These are phyloP conservation scores for Lasioglossum zephyrum DNA, from an alignment of 2,888 invertebrate genomes.

Conservation along the genomic window DNA sequence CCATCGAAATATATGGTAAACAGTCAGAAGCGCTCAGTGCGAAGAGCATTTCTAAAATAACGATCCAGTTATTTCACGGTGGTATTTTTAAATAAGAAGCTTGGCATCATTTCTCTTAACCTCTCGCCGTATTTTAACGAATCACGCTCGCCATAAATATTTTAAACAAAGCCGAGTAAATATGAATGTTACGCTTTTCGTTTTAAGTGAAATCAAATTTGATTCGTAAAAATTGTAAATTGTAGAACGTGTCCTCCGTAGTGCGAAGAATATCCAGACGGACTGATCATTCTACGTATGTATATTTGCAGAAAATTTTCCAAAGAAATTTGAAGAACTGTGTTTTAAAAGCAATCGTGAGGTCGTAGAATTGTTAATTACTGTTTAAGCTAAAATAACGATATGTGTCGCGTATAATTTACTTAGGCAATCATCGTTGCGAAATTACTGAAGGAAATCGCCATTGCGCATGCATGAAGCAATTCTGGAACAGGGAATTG, in stretches of 20 bases:
- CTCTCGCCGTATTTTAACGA: too few relatives aligned
- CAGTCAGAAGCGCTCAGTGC: too few relatives aligned
- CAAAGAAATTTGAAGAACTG: not conserved
- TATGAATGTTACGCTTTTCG: too few relatives aligned
- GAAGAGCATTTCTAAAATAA: not conserved
- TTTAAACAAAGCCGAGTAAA: too few relatives aligned
- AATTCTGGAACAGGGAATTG: slow-evolving; percentile 33
- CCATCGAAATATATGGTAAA: slow-evolving; percentile 1
- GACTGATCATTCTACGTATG: too few relatives aligned
- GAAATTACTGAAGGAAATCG: slow-evolving; percentile 37
- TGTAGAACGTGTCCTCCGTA: too few relatives aligned
- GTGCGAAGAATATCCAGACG: too few relatives aligned
- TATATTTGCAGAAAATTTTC: too few relatives aligned
- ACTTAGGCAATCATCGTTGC: slow-evolving; percentile 12
- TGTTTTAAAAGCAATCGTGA: not conserved
- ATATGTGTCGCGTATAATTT: slow-evolving; percentile 4
- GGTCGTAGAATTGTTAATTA: not conserved
- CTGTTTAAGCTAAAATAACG: not conserved
- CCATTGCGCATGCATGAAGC: slow-evolving; percentile 32
- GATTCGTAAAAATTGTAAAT: too few relatives aligned
- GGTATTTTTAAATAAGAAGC: not conserved
- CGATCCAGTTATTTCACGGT: not conserved
- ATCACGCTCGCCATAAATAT: too few relatives aligned
- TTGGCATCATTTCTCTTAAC: not conserved
- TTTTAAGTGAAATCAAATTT: too few relatives aligned